A percentile compares a stretch with the other conserved stretches of the same genome.
Conservation (phyloP, 2,888 invertebrate species). For the Chrysolina americana region DNA sequence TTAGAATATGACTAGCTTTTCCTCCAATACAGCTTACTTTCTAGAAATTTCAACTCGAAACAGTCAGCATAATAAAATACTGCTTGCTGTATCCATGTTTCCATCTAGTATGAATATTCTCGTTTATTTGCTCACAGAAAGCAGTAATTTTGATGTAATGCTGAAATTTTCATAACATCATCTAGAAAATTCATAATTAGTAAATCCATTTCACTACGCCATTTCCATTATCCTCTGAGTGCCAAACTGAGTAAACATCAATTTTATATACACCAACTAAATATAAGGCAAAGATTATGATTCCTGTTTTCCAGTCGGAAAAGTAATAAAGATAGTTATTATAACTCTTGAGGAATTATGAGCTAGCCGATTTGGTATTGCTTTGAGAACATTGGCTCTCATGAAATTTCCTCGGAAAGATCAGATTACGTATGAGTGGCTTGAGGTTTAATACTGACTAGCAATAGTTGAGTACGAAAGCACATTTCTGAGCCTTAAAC, state of each 20-base stretch:
- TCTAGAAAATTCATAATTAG: not conserved
- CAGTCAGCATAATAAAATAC: too few relatives aligned
- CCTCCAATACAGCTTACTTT: too few relatives aligned
- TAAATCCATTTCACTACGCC: constrained; percentile 4
- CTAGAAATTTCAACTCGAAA: too few relatives aligned
- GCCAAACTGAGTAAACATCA: not conserved
- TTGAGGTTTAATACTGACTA: not conserved
- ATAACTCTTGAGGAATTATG: constrained; percentile 41
- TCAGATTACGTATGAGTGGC: not conserved
- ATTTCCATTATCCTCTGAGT: constrained; percentile 5
- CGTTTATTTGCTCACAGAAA: too few relatives aligned
- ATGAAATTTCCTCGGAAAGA: not conserved
- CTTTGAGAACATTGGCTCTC: constrained; percentile 13
- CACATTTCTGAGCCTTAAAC: too few relatives aligned
- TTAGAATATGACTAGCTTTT: too few relatives aligned
- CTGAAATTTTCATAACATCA: not conserved
- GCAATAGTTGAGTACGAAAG: too few relatives aligned
- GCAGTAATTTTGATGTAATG: too few relatives aligned
- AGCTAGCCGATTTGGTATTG: constrained; percentile 21
- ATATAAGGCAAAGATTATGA: constrained; percentile 42
- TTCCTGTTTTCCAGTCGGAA: constrained; percentile 50
- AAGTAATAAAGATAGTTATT: constrained; percentile 48
- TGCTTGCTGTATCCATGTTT: too few relatives aligned
- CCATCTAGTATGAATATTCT: too few relatives aligned
- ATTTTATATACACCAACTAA: constrained; percentile 32